Percentiles rank a stretch among this genome's conserved stretches.
These are phyloP conservation scores for Pomacea maculata DNA, from an alignment of 1,140 invertebrate genomes.

Conservation along the genomic window DNA sequence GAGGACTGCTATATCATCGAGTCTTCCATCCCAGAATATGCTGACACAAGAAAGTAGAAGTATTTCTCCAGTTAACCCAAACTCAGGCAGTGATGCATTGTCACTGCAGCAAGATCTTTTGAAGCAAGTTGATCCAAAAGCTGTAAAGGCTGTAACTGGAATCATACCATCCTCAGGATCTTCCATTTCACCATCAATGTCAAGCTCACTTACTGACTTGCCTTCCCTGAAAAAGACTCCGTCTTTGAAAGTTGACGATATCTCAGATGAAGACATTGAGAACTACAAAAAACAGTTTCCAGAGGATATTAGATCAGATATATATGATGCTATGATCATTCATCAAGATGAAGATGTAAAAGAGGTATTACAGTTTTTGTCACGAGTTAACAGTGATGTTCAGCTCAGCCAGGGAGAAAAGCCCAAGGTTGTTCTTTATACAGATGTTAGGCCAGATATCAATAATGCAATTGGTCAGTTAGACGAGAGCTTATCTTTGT, in stretches of 20 bases:
- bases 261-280: background rate
- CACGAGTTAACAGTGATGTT: background rate
- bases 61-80: too few relatives aligned
- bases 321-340: slow-evolving; percentile 22
- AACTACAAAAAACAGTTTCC: background rate
- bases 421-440: background rate
- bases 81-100: too few relatives aligned
- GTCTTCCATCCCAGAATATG: too few relatives aligned
- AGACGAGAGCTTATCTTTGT: background rate
- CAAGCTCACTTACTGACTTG: too few relatives aligned
- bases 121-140: too few relatives aligned
- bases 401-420: background rate
- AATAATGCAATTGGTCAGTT: background rate
- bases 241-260: background rate
- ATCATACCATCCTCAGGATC: background rate
- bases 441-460: background rate
- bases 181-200: background rate
- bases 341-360: background rate
- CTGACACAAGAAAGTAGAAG: too few relatives aligned
- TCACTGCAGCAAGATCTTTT: too few relatives aligned
- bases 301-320: background rate
- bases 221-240: too few relatives aligned
- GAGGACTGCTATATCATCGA: too few relatives aligned
- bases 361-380: background rate
- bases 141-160: background rate